Conservation (phyloP, 2,797 vertebrate genomes). For the Leucoraja ocellata region DNA sequence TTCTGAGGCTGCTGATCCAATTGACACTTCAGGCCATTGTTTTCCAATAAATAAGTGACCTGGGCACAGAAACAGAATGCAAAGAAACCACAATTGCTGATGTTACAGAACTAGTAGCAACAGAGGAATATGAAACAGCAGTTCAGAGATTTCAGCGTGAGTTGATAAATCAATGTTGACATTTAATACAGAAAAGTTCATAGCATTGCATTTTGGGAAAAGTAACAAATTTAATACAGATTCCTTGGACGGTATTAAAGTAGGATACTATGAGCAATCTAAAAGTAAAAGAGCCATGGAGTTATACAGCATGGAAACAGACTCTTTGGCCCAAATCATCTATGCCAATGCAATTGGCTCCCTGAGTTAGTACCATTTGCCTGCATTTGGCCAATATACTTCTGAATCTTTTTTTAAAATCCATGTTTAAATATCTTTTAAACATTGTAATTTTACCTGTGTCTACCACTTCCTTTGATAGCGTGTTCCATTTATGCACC, state of each 20-base stretch:
- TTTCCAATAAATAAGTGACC: neutral
- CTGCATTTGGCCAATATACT: no score
- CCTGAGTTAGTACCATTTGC: no score
- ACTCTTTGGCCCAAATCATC: no score
- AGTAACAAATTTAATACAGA: neutral
- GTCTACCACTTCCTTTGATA: no score
- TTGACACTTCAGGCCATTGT: neutral
- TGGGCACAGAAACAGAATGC: neutral
- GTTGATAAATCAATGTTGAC: neutral
- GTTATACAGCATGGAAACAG: no score
- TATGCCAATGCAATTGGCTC: no score
- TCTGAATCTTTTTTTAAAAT: no score
- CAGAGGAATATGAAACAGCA: neutral
- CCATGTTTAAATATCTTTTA: no score
- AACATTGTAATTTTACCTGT: no score
- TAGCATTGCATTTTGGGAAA: neutral
- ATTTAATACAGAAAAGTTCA: neutral
- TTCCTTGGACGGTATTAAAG: neutral
- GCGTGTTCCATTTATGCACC: no score
- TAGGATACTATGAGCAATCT: neutral
- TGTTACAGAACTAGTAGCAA: neutral
- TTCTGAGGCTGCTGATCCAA: neutral
- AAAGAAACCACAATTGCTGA: neutral
- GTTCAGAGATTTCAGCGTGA: neutral
- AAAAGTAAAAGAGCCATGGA: no score